These are phyloP conservation scores for Lanius ludovicianus DNA, from an alignment of 2,113 vertebrate species.

Conservation along the genomic window DNA sequence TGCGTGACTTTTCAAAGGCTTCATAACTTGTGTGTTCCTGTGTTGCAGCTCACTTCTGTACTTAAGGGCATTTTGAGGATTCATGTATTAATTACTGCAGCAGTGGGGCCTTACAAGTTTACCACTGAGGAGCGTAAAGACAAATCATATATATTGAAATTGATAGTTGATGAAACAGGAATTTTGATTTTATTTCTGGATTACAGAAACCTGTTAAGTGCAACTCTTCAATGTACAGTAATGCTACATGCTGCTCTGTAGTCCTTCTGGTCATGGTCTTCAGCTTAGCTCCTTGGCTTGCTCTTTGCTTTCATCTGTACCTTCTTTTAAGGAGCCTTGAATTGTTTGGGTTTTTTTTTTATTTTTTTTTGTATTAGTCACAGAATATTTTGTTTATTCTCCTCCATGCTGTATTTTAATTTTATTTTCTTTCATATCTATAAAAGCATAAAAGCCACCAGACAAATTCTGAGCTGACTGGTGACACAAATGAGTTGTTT, in stretches of 20 bases:
- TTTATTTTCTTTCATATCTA: neutral
- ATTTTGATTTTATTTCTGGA: neutral
- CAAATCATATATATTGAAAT: neutral
- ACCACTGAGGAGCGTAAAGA: rapidly evolving
- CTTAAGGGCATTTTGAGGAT: neutral
- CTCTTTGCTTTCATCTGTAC: neutral
- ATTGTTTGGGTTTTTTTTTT: neutral
- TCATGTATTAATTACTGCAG: neutral
- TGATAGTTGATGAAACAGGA: neutral
- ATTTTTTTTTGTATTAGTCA: neutral
- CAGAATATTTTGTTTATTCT: neutral
- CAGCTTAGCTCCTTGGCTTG: neutral
- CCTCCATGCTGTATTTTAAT: neutral
- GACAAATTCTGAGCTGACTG: neutral
- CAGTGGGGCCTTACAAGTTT: neutral
- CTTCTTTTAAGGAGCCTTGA: neutral
- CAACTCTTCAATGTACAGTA: neutral
- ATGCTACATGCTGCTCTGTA: neutral
- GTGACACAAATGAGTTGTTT: neutral
- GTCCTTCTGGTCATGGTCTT: neutral
- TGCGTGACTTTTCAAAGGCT: neutral
- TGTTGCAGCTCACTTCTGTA: neutral
- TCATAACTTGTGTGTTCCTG: neutral
- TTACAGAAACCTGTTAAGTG: neutral
- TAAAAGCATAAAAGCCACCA: neutral